Evolutionary conservation across 2,888 invertebrate species (phyloP).

Genomic region (Trachelus tabidus): DNA sequence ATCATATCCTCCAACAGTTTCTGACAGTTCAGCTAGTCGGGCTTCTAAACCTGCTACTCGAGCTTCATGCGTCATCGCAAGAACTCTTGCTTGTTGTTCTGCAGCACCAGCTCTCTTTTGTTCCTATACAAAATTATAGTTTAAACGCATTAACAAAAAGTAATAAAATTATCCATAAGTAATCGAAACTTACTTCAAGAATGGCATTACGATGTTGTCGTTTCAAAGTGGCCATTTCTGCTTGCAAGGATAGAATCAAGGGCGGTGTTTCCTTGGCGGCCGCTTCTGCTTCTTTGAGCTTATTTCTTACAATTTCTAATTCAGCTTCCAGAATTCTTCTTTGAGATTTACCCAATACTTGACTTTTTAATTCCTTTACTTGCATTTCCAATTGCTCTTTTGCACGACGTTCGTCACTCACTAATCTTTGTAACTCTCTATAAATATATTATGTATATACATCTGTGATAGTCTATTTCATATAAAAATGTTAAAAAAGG

Average conservation of each 20-base stretch:
- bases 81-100: constrained; percentile 77
- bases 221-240: constrained; percentile 79
- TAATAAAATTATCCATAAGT: neutral
- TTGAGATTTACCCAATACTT: constrained; percentile 63
- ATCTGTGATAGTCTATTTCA: neutral
- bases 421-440: constrained; percentile 82
- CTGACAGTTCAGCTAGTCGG: constrained; percentile 81
- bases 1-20: constrained; percentile 83
- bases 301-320: constrained; percentile 73
- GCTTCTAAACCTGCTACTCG: constrained; percentile 82
- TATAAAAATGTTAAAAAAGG: neutral
- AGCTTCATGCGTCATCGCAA: constrained; percentile 79
- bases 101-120: constrained; percentile 78
- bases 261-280: constrained; percentile 73
- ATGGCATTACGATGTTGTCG: constrained; percentile 79
- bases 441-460: constrained; percentile 36
- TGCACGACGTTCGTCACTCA: constrained; percentile 78
- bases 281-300: constrained; percentile 75
- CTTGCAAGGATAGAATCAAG: constrained; percentile 75
- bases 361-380: constrained; percentile 68
- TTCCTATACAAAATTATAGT: constrained; percentile 66
- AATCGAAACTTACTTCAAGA: constrained; percentile 67
- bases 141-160: neutral
- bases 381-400: constrained; percentile 81
- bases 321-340: constrained; percentile 72